Base-by-base conservation (phyloP, 2,113 vertebrate genomes). In the Ceyx cyanopectus region DNA sequence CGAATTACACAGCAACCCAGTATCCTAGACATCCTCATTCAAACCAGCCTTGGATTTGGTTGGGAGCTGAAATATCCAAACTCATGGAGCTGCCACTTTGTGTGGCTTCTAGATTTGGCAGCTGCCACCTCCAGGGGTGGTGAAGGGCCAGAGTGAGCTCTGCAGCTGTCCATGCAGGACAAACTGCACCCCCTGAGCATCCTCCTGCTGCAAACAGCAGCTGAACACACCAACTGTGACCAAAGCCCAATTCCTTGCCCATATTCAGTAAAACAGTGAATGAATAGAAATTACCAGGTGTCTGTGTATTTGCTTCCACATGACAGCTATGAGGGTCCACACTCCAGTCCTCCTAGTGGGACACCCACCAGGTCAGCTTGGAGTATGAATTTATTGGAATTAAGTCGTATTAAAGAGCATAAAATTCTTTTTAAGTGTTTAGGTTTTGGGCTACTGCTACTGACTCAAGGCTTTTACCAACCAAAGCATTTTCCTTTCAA, bases 401-500 rank as follows among this genome's bases (percentile, higher is more conserved):
- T 10, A 63, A 82, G 26, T 24, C 63, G 30, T 5, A 41, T 27
- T 40, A 60, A 12, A 22, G 41, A 68, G 67, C 46, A 84, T 5
- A 41, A 94, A 89, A 24, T 34, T 50, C n/a, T 62, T 70, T 27
- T 20, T 29, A 82, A 66, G 77, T 43, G 34, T 91, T 91, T 46
- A 51, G 43, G 51, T 60, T 91, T 45, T 94, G 72, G 79, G 48
- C 70, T 73, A 63, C 58, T 75, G 86, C 74, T 81, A 54, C 72
- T 56, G 76, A 58, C 37, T 32, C 76, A 12, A 0, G 0, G 20
- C 46, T 85, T 93, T 92, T 45, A 80, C 87, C 91, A 89, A 85
- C 67, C 60, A 5, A 85, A 87, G 93, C 92, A 8, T 43, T 92
- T 91, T 80, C 72, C 60, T 93, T 79, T 89, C 23, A 65, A 46